Base-by-base conservation (phyloP, 2,888 invertebrate genomes). In the Eupithecia tripunctaria region DNA sequence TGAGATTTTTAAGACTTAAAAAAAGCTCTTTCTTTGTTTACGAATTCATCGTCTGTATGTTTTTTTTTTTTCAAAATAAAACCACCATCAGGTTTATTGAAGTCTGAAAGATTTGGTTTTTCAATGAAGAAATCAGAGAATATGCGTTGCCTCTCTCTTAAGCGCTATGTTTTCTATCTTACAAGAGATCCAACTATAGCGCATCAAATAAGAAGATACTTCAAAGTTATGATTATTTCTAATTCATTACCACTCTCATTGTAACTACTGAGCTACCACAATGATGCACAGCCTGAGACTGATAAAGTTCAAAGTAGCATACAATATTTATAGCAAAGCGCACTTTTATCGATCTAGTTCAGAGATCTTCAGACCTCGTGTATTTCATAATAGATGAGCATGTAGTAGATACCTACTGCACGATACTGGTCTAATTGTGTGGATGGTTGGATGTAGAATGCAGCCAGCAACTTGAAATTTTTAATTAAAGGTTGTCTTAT, bases 251-350 rank as follows among this genome's bases (percentile, higher is more conserved):
- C 90, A 88, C 82, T 88, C 87, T 92, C 92, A 92, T 92, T 78
- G 85, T 86, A 78, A 60, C 56, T 70, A 64, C 21, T 59, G 79
- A 85, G 83, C 84, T 82, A 83, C 82, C 80, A 69, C 77, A 78
- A 80, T 81, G 85, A 83, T 85, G 82, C 75, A 80, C 78, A 80
- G 81, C 77, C 79, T 84, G 79, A 84, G 82, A 91, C 89, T 94
- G 93, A 92, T 92, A 88, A 87, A 82, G 82, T 86, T 81, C 79
- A 76, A 77, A 81, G 79, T 83, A 76, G 80, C 80, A 83, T 84
- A 85, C 87, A 86, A 86, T 94, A 92, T 94, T 89, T 93, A 93
- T 93, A 94, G 84, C 81, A 73, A 81, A 84, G 86, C 85, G 82
- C 82, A 78, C 81, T 70, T 81, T 75, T 81, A 88, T 89, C 87